Conservation (phyloP, 2,888 invertebrate genomes). For the Cinara cedri region DNA sequence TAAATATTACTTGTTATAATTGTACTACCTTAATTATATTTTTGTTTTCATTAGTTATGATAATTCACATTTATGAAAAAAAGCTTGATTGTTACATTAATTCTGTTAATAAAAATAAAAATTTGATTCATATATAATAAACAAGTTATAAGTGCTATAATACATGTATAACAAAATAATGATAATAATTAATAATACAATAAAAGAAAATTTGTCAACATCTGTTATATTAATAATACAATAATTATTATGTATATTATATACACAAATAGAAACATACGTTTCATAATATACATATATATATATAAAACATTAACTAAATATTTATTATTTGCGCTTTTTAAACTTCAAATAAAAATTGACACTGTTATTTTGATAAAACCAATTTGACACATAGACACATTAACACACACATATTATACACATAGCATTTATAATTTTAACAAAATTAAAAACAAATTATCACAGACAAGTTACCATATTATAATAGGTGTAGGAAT, state of each 20-base stretch:
- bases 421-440: too few relatives aligned
- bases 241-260: slow-evolving; percentile 13
- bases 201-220: slow-evolving; percentile 1
- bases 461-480: slow-evolving; percentile 55
- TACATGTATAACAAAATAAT: background rate
- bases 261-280: background rate
- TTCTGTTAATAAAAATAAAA: too few relatives aligned
- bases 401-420: slow-evolving; percentile 39
- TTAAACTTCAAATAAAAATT: slow-evolving; percentile 35
- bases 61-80: too few relatives aligned
- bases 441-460: slow-evolving; percentile 45
- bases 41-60: background rate
- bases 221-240: slow-evolving; percentile 14
- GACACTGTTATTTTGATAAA: slow-evolving; percentile 38
- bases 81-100: too few relatives aligned
- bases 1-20: slow-evolving; percentile 18
- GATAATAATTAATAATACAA: background rate
- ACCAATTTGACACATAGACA: slow-evolving; percentile 43
- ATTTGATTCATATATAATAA: too few relatives aligned
- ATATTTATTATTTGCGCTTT: slow-evolving; percentile 20
- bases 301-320: slow-evolving; percentile 25
- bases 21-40: slow-evolving; percentile 6
- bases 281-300: background rate
- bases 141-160: too few relatives aligned
- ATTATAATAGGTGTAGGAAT: slow-evolving; percentile 54